Evolutionary conservation across 2,888 invertebrate species (phyloP).

Genomic region (Callosobruchus maculatus): DNA sequence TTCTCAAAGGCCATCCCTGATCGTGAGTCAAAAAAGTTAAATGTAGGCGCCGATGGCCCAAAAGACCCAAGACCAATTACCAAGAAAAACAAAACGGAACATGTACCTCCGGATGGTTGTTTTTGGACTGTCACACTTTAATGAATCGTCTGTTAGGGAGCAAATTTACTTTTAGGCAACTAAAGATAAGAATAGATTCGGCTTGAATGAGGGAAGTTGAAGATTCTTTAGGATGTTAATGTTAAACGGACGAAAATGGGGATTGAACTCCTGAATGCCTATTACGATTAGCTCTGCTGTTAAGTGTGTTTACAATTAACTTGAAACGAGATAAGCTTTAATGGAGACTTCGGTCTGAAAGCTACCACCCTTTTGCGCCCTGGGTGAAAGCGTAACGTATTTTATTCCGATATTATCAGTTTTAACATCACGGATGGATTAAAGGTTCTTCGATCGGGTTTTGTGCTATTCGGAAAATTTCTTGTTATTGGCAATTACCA

Average conservation of each 20-base stretch:
- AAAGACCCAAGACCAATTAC: constrained; percentile 13
- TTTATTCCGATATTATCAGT: too few relatives aligned
- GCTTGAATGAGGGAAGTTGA: background rate
- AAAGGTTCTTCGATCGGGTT: too few relatives aligned
- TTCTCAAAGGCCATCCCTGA: background rate
- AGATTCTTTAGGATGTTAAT: background rate
- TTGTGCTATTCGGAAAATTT: too few relatives aligned
- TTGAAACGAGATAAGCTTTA: background rate
- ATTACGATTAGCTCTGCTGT: background rate
- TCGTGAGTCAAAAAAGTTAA: background rate
- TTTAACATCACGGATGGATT: too few relatives aligned
- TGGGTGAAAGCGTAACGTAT: too few relatives aligned
- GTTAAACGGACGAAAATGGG: background rate
- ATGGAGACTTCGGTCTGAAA: background rate
- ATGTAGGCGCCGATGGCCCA: background rate
- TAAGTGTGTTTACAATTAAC: background rate
- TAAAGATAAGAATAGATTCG: background rate
- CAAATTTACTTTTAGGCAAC: background rate
- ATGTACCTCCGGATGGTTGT: constrained; percentile 3
- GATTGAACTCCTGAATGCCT: background rate
- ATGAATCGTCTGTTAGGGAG: background rate
- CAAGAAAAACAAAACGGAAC: constrained; percentile 20
- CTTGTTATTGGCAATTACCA: too few relatives aligned
- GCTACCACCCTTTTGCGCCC: too few relatives aligned
- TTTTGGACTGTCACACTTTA: background rate